Evolutionary conservation across 2,888 invertebrate genomes (phyloP), one percentile per base, ranked within the genome.

Genomic region (Chalcis sispes): DNA sequence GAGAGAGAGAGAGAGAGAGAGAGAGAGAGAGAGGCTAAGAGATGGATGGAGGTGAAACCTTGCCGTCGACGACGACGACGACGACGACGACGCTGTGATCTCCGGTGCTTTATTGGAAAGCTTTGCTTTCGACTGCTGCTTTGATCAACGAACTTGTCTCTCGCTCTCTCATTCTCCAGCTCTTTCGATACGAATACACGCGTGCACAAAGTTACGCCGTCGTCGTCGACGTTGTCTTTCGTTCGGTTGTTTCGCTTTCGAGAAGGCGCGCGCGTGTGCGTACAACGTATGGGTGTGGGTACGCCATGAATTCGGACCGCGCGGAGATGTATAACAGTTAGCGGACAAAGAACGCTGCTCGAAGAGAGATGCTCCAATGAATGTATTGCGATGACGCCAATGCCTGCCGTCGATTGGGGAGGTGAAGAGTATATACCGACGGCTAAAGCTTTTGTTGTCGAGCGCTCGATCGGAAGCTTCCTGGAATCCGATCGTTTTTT

Each of bases 81-180:
- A n/a, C 18, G 40, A 20, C 29, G 20, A 50, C 50, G 64, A 50
- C 50, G n/a, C 25, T 32, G 18, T 50, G 48, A 64, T 64, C 48
- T 32, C 29, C 36, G 50, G 56, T 18, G 50, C 65, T 58, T 58
- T 58, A 58, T 58, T 58, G 58, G 58, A 58, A 48, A 69, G 48
- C 56, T 27, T 20, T 56, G 42, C 54, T 25, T 25, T 46, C 54
- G 4, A n/a, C n/a, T 36, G 18, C 20, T 42, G 7, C 56, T 52
- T 58, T 65, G 65, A 65, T 65, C 65, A 65, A 27, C 64, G 64
- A 20, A 18, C 29, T 64, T 42, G 42, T 40, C 29, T 58, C 56
- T 29, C 56, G n/a, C 15, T n/a, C n/a, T n/a, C n/a, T n/a, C n/a
- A n/a, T n/a, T n/a, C n/a, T n/a, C n/a, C n/a, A n/a, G n/a, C n/a